Conservation (phyloP, 2,113 vertebrate species). For the Sphyrna mokarran region DNA sequence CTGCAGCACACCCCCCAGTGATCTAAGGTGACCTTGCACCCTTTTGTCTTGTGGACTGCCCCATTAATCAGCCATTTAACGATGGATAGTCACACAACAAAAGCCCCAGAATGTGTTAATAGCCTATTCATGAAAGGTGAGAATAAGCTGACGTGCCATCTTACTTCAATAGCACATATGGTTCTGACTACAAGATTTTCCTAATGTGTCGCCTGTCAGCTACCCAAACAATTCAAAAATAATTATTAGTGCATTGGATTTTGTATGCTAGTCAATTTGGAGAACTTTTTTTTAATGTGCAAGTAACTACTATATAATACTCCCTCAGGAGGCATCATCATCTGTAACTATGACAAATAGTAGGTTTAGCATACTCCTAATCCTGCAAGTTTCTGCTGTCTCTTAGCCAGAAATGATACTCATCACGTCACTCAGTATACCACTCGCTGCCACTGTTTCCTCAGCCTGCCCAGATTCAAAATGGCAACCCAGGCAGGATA, state of each 20-base stretch:
- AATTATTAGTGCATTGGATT: slow-evolving; percentile 20
- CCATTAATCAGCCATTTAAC: slow-evolving; percentile 36
- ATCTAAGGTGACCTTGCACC: slow-evolving; percentile 27
- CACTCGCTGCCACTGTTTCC: background rate
- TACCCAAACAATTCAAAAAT: background rate
- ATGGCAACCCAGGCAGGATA: background rate
- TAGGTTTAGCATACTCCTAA: background rate
- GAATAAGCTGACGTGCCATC: slow-evolving; percentile 34
- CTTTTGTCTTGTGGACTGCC: slow-evolving; percentile 31
- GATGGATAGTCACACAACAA: slow-evolving; percentile 30
- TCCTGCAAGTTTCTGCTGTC: background rate
- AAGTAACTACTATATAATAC: background rate
- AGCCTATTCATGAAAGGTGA: slow-evolving; percentile 33
- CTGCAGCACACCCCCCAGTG: slow-evolving; percentile 2
- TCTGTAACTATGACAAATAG: background rate
- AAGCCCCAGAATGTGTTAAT: slow-evolving; percentile 31
- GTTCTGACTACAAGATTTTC: background rate
- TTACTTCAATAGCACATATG: slow-evolving; percentile 35
- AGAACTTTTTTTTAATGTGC: background rate
- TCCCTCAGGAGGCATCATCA: background rate
- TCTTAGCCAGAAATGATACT: background rate
- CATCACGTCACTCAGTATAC: background rate
- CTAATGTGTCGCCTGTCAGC: slow-evolving; percentile 1
- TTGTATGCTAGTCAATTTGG: background rate
- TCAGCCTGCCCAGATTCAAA: slow-evolving; percentile 8